Evolutionary conservation across 2,888 invertebrate genomes (phyloP).

Genomic region (Clistopyga incitator): DNA sequence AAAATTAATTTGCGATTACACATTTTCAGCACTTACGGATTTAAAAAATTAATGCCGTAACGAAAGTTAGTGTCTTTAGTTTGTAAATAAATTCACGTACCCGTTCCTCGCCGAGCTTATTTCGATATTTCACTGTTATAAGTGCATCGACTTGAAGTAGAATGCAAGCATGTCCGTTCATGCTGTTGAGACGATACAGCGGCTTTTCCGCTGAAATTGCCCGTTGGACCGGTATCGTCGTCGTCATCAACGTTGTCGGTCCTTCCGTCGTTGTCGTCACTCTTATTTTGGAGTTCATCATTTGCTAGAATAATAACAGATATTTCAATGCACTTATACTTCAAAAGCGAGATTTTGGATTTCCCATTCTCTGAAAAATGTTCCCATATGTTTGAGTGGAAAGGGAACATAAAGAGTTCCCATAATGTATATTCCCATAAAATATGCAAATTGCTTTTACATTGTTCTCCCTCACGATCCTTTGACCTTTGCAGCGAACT

Average conservation of each 20-base stretch:
- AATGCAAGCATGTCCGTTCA: conserved; percentile 91
- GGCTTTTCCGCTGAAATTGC: conserved; percentile 81
- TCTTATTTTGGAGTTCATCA: conserved; percentile 74
- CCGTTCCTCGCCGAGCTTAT: conserved; percentile 87
- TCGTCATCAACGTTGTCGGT: conserved; percentile 82
- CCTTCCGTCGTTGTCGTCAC: conserved; percentile 80
- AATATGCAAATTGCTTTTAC: no score
- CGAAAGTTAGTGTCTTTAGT: no score
- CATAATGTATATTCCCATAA: no score
- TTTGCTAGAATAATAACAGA: conserved; percentile 56
- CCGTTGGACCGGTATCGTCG: conserved; percentile 80
- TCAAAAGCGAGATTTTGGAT: no score
- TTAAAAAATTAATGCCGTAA: no score
- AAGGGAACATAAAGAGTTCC: no score
- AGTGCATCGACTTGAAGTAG: conserved; percentile 91
- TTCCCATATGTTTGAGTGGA: no score
- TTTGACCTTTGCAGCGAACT: no score
- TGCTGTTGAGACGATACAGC: conserved; percentile 89
- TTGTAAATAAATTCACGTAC: conserved; percentile 74
- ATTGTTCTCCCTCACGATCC: no score
- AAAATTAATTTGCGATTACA: not conserved
- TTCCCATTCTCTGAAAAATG: no score
- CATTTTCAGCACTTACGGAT: not conserved
- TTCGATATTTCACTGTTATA: conserved; percentile 89
- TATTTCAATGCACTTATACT: not conserved